Percentiles rank a stretch among this genome's conserved stretches.
phyloP scores from a whole-genome alignment of 2,888 invertebrate species.

The Conops quadrifasciatus region DNA sequence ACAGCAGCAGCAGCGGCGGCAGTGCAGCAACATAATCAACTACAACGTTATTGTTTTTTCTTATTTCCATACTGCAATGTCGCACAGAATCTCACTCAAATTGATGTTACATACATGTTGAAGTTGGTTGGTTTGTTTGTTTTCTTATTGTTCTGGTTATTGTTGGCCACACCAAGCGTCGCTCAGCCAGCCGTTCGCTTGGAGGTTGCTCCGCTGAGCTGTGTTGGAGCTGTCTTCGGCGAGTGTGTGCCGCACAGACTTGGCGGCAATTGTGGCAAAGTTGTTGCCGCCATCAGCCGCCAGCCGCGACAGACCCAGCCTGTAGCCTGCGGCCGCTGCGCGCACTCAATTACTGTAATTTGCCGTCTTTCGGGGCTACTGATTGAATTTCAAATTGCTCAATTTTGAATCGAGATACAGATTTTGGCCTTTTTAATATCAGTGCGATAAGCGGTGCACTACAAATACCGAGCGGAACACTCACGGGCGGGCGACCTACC shows the following conservation, averaged over 20 bases:
- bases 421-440: conserved; percentile 27
- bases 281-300: conserved; percentile 3
- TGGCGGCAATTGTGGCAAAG: not conserved
- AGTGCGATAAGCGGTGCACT: conserved; percentile 4
- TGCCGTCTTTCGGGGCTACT: conserved; percentile 57
- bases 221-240: not conserved
- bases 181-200: not conserved
- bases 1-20: not conserved
- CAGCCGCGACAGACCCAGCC: not conserved
- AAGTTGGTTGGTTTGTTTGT: not conserved
- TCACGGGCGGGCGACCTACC: conserved; percentile 10
- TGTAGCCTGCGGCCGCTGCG: not conserved
- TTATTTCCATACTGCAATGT: conserved; percentile 29
- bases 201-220: not conserved
- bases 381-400: conserved; percentile 67
- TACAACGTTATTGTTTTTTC: not conserved
- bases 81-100: conserved; percentile 26
- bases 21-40: not conserved
- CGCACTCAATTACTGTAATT: conserved; percentile 36
- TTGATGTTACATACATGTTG: not conserved
- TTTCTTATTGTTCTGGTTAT: not conserved
- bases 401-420: conserved; percentile 53
- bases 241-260: conserved; percentile 16
- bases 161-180: conserved; percentile 11
- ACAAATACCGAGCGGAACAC: not conserved